Evolutionary conservation across 2,113 vertebrate genomes (phyloP).

Genomic region (Vimba vimba): DNA sequence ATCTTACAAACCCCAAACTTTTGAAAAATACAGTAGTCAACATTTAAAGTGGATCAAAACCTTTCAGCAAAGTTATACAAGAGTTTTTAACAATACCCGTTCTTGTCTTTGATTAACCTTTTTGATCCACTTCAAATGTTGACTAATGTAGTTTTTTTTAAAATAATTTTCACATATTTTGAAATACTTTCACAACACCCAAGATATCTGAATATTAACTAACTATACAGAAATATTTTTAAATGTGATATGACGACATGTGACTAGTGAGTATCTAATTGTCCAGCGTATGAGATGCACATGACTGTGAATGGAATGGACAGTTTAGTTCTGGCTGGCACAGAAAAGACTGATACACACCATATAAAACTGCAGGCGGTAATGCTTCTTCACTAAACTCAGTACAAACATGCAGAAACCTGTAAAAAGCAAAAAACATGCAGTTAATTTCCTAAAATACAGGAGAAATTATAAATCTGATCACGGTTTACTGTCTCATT

Average conservation of each 20-base stretch:
- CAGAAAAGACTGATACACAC: constrained; percentile 85
- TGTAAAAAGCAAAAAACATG: constrained; percentile 84
- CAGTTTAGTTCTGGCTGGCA: constrained; percentile 36
- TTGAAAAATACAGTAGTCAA: neutral
- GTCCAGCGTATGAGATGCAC: neutral
- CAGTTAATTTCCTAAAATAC: constrained; percentile 61
- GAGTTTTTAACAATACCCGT: no score
- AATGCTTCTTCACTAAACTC: constrained; percentile 99
- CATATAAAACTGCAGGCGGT: constrained; percentile 99
- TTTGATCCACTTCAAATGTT: no score
- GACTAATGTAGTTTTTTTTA: no score
- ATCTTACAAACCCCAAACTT: neutral
- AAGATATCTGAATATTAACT: neutral
- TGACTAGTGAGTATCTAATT: neutral
- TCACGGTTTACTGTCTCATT: neutral
- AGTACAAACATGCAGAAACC: constrained; percentile 99
- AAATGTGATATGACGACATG: neutral
- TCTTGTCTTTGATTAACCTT: no score
- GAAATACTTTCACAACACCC: neutral
- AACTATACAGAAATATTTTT: neutral
- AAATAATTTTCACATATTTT: neutral
- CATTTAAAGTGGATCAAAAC: no score
- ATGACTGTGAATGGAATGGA: constrained; percentile 7
- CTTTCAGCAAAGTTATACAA: no score
- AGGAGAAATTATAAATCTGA: neutral